phyloP scores from a whole-genome alignment of 1,140 invertebrate genomes.

The Solen grandis region DNA sequence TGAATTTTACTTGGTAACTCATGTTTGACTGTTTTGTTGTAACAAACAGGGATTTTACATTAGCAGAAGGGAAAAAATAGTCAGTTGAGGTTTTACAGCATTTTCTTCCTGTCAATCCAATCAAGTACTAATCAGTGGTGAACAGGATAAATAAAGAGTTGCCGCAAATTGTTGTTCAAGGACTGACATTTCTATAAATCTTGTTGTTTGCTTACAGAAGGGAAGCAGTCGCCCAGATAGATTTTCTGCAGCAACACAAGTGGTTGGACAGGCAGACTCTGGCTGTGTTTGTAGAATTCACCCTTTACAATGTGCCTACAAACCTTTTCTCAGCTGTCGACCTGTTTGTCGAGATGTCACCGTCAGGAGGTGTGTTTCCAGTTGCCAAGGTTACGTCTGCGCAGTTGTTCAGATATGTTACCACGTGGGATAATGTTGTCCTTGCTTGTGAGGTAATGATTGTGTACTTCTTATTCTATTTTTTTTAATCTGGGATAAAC shows the following conservation, averaged over 20 bases:
- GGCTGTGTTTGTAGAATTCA: conserved; percentile 76
- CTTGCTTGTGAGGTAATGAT: conserved; percentile 78
- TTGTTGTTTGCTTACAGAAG: conserved; percentile 34
- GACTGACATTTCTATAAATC: too few relatives aligned
- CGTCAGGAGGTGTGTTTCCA: conserved; percentile 69
- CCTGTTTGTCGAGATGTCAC: conserved; percentile 70
- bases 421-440: conserved; percentile 71
- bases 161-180: too few relatives aligned
- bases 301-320: conserved; percentile 73
- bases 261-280: conserved; percentile 73
- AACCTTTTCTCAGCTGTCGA: conserved; percentile 76
- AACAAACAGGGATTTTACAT: too few relatives aligned
- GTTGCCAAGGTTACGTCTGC: conserved; percentile 67
- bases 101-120: too few relatives aligned
- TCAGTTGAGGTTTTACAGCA: too few relatives aligned
- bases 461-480: too few relatives aligned
- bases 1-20: too few relatives aligned
- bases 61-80: too few relatives aligned
- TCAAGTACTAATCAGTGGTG: too few relatives aligned
- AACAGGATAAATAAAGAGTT: too few relatives aligned
- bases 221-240: conserved; percentile 58
- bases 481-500: too few relatives aligned
- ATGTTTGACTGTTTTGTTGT: too few relatives aligned
- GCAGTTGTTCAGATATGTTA: conserved; percentile 76
- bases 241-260: conserved; percentile 51